These are phyloP conservation scores for Ceratosolen fusciceps DNA, from an alignment of 1,140 invertebrate genomes.

Conservation along the genomic window DNA sequence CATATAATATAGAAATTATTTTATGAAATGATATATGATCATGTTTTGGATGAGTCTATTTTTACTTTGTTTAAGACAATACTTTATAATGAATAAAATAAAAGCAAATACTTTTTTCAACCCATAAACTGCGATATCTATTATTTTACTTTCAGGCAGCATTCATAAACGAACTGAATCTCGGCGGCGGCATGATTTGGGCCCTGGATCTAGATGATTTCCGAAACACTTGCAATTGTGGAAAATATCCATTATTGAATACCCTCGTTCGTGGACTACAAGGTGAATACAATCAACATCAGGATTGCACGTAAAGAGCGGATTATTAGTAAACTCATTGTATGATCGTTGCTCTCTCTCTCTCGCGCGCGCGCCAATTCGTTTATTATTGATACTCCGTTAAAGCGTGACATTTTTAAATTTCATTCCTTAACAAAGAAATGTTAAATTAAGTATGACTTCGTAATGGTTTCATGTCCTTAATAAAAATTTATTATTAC, in stretches of 20 bases:
- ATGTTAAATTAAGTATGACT: background rate
- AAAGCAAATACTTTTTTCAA: too few relatives aligned
- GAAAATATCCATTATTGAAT: constrained; percentile 72
- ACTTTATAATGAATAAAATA: too few relatives aligned
- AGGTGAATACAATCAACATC: constrained; percentile 3
- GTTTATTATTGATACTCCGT: background rate
- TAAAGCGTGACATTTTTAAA: too few relatives aligned
- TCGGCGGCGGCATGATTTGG: constrained; percentile 87
- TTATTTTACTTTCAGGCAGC: constrained; percentile 56
- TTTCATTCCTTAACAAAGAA: too few relatives aligned
- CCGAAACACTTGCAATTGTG: constrained; percentile 77
- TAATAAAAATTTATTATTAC: too few relatives aligned
- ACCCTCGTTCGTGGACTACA: constrained; percentile 68
- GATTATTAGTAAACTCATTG: background rate
- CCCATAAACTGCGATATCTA: too few relatives aligned
- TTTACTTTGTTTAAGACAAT: background rate
- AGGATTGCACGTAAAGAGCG: constrained; percentile 48
- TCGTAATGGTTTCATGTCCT: background rate
- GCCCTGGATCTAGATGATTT: constrained; percentile 86
- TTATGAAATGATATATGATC: too few relatives aligned
- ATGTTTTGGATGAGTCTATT: too few relatives aligned
- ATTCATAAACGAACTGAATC: constrained; percentile 73
- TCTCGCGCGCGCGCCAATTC: too few relatives aligned
- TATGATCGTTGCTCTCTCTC: background rate
- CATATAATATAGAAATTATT: too few relatives aligned